A percentile compares a stretch with the other conserved stretches of the same genome.
Conservation (phyloP, 2,113 vertebrate genomes). For the Thymallus thymallus region DNA sequence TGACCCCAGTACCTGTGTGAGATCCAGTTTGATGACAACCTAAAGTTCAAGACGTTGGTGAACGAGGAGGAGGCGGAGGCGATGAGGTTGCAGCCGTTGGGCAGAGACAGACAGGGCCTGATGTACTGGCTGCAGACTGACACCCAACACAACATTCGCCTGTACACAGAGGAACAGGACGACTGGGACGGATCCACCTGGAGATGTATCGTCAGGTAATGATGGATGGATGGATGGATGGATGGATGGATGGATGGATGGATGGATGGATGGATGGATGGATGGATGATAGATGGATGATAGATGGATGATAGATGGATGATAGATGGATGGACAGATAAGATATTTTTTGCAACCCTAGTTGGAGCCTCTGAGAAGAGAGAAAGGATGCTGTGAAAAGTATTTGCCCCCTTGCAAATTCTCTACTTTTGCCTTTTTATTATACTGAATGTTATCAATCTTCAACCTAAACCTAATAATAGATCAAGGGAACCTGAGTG, state of each 20-base stretch:
- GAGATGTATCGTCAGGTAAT: conserved; percentile 93
- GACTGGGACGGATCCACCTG: conserved; percentile 92
- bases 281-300: no score
- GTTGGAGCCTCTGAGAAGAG: no score
- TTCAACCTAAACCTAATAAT: no score
- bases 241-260: no score
- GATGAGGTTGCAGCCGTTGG: conserved; percentile 94
- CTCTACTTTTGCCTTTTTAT: neutral
- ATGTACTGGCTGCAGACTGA: conserved; percentile 98
- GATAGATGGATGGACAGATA: no score
- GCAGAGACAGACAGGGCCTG: conserved; percentile 88
- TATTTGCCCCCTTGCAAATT: neutral
- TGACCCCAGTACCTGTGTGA: conserved; percentile 89
- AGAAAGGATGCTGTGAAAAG: neutral
- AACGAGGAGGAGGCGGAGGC: conserved; percentile 94
- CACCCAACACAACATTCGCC: conserved; percentile 92
- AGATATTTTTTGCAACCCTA: no score
- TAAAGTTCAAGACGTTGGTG: conserved; percentile 93
- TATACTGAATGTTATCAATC: no score
- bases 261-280: no score
- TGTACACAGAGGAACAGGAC: conserved; percentile 97
- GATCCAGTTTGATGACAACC: conserved; percentile 98
- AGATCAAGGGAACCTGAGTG: no score
- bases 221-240: no score
- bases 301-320: no score